Percentiles rank a stretch among this genome's conserved stretches.
phyloP scores from a whole-genome alignment of 2,888 invertebrate genomes.

The Emmelina monodactyla region DNA sequence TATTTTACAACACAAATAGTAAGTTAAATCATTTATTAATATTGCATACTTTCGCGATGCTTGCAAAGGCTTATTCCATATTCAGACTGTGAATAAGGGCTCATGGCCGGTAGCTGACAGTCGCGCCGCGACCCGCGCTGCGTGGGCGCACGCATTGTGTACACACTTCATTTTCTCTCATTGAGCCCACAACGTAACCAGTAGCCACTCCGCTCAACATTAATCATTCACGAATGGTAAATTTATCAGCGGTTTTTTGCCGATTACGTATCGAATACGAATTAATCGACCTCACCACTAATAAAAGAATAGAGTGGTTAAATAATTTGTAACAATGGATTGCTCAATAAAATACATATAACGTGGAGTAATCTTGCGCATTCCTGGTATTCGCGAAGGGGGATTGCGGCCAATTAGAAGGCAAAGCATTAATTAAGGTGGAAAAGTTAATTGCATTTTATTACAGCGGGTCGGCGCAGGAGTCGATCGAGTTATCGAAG shows the following conservation, averaged over 20 bases:
- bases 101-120: constrained; percentile 47
- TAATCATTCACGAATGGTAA: constrained; percentile 34
- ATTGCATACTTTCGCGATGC: too few species aligned
- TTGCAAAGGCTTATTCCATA: too few species aligned
- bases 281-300: too few species aligned
- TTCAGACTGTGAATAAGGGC: too few species aligned
- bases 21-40: too few species aligned
- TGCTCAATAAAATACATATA: too few species aligned
- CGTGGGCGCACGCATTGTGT: constrained; percentile 45
- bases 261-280: too few species aligned
- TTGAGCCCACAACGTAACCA: constrained; percentile 38
- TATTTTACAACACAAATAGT: too few species aligned
- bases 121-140: constrained; percentile 31
- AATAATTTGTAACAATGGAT: too few species aligned
- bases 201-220: constrained; percentile 37
- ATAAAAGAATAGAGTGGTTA: too few species aligned
- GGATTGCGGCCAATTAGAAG: constrained; percentile 24
- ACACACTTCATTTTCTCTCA: constrained; percentile 49
- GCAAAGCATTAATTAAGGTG: constrained; percentile 24
- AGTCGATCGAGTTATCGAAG: constrained; percentile 27
- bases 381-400: constrained; percentile 1
- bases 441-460: constrained; percentile 32
- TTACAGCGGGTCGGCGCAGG: constrained; percentile 24
- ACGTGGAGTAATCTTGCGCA: background rate
- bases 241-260: constrained; percentile 17